Percentiles rank a stretch among this genome's conserved stretches.
Evolutionary conservation across 2,113 vertebrate genomes (phyloP).

Genomic region (Probosciger aterrimus): DNA sequence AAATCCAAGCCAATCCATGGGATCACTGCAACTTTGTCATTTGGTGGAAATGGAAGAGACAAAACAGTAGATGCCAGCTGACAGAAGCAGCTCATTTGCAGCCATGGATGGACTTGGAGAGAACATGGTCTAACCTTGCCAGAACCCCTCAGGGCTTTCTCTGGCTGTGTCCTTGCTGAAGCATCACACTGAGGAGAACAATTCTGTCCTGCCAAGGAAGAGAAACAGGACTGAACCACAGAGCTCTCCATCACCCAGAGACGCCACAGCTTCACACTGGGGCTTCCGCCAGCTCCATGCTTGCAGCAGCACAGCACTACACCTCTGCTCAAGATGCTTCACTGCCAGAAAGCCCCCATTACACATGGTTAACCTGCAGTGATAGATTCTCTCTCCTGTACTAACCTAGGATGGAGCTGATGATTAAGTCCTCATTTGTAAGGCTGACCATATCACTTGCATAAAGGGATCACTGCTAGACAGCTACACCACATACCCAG

Average conservation of each 20-base stretch:
- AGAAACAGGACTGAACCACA: background rate
- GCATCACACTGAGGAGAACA: background rate
- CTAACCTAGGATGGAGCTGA: background rate
- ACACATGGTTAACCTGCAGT: background rate
- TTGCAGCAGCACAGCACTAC: background rate
- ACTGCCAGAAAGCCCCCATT: background rate
- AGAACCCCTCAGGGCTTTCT: background rate
- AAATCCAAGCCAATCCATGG: background rate
- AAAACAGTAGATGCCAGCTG: background rate
- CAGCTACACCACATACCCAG: conserved; percentile 18
- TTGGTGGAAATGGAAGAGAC: background rate
- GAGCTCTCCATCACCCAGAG: background rate
- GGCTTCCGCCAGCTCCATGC: background rate
- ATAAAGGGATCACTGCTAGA: background rate
- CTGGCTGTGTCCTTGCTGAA: background rate
- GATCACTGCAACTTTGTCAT: background rate
- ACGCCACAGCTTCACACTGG: background rate
- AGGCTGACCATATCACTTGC: background rate
- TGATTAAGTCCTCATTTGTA: background rate
- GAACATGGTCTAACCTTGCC: background rate
- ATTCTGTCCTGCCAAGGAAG: background rate
- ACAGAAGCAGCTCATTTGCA: background rate
- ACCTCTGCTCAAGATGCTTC: background rate
- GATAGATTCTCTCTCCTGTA: background rate
- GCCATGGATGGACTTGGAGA: background rate